Base-by-base conservation (phyloP, 2,797 vertebrate genomes). In the Champsocephalus esox region DNA sequence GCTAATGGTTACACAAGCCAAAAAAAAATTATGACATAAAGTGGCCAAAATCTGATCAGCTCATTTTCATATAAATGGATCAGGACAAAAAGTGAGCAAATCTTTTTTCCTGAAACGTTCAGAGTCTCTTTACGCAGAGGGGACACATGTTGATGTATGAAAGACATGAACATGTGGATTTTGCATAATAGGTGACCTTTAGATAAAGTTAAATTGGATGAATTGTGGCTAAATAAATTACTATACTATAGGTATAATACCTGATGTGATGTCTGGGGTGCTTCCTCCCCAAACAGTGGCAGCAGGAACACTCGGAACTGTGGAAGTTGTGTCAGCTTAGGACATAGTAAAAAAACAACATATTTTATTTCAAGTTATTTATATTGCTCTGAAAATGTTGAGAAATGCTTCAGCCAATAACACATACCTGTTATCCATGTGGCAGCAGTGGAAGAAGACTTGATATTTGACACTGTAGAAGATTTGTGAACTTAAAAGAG, bases 401-500 rank as follows among this genome's bases (percentile, higher is more conserved):
- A n/a, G 62, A 43, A 56, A 45, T 45, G 1, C 21, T 14, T 0
- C 3, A 17, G 13, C 0, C 13, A 28, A 6, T 1, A 49, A n/a
- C 28, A 62, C 59, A 1, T 49, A 93, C 91, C 79, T 45, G 34
- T 9, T 14, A 8, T 66, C 80, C 34, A 12, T 32, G 79, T 78
- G 12, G 64, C 34, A 46, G 52, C 24, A 21, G 77, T 51, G n/a
- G 84, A 81, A n/a, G 75, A 19, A 2, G 69, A 52, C 12, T 0
- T 16, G 16, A 46, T n/a, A 9, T 68, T 64, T 3, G 66, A 12
- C 0, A 16, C 9, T 49, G 77, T 81, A 38, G 88, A 73, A 4
- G 81, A 86, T 77, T 24, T n/a, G 10, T 7, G 55, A 69, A 69
- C 88, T 91, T 75, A 9, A 80, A 75, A 28, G 75, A 0, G 70